Evolutionary conservation across 2,888 invertebrate species (phyloP), one percentile per base, ranked within the genome.

Genomic region (Plagodis pulveraria): DNA sequence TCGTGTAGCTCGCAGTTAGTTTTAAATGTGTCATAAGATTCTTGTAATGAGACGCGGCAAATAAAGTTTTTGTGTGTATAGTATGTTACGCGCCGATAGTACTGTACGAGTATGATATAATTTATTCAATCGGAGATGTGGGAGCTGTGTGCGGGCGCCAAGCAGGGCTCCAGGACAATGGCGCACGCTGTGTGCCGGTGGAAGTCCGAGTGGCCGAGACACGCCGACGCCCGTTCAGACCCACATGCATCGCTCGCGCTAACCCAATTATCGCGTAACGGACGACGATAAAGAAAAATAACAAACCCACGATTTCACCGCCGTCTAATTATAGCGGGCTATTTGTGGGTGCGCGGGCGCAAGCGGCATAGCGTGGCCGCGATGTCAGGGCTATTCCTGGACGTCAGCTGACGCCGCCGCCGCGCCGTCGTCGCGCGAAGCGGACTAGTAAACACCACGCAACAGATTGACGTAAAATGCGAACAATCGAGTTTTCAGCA

Each of bases 261-360:
- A 91, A 92, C 91, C 91, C 91, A 92, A 92, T 92, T 92, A 91
- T 90, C 91, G 87, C 89, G 89, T 89, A 90, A 90, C 91, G 86
- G 89, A 89, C 67, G 86, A 89, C 91, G 91, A 89, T 91, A 90
- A 91, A 91, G 91, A 92, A 92, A 92, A 92, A 92, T 91, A 92
- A 91, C 91, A 91, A 92, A 91, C 92, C 92, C 92, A 92, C 92
- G 92, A 91, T 92, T 92, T 91, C 89, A 89, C 89, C 84, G 91
- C 70, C 81, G 81, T 89, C 91, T 92, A 92, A 91, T 90, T 90
- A 90, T 92, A 92, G 91, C 80, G 73, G 72, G 86, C 90, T 91
- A 91, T 92, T 91, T 91, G 91, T 82, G 90, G 82, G 85, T 87
- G 91, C 90, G 91, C 90, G 88, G 89, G 91, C 90, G 91, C 89